Evolutionary conservation across 2,797 vertebrate species (phyloP).

Genomic region (Sebastes miniatus): DNA sequence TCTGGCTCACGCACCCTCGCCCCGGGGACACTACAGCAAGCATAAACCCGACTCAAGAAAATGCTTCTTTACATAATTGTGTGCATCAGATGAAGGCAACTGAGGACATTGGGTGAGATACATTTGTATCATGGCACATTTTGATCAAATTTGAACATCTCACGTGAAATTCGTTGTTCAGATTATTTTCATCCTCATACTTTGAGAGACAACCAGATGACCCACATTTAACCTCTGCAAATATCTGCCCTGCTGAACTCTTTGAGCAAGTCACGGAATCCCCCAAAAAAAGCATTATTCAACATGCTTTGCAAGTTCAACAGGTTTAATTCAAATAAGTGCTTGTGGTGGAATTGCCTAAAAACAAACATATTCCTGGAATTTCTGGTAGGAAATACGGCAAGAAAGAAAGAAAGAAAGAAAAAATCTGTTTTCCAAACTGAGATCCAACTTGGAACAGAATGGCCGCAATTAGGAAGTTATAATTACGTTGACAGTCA

Average conservation of each 20-base stretch:
- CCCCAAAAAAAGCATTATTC: not conserved
- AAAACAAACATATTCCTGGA: slow-evolving; percentile 30
- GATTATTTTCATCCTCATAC: not conserved
- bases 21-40: too few relatives aligned
- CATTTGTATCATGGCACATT: not conserved
- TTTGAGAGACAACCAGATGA: not conserved
- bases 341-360: not conserved
- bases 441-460: slow-evolving; percentile 33
- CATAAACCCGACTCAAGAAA: too few relatives aligned
- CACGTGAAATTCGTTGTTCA: not conserved
- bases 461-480: slow-evolving; percentile 51
- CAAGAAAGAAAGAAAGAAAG: slow-evolving; percentile 1
- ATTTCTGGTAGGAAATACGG: slow-evolving; percentile 7
- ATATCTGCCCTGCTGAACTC: slow-evolving; percentile 1
- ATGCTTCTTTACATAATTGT: too few relatives aligned
- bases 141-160: not conserved
- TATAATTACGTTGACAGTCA: slow-evolving; percentile 60
- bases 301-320: not conserved
- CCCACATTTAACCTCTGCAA: slow-evolving; percentile 18
- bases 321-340: slow-evolving; percentile 18
- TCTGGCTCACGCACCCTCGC: too few relatives aligned
- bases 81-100: not conserved
- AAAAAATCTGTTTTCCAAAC: slow-evolving; percentile 36
- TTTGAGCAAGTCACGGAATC: not conserved
- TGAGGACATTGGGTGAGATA: not conserved